These are phyloP conservation scores for Epicampocera succincta DNA, from an alignment of 2,888 invertebrate species.

Conservation along the genomic window DNA sequence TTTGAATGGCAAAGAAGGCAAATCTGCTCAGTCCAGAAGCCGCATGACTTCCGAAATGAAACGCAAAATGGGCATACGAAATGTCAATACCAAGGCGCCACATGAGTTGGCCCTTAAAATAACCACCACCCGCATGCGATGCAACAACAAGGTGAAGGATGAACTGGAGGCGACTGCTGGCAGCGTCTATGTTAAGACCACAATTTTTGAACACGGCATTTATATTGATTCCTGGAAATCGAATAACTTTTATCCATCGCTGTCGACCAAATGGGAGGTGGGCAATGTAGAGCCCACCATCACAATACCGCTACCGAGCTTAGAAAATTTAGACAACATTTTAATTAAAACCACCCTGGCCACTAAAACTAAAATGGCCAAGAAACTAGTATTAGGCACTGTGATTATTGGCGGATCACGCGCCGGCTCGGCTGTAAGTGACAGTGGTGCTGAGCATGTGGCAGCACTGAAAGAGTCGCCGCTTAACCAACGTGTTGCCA, in stretches of 20 bases:
- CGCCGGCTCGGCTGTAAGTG: constrained; percentile 61
- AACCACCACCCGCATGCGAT: constrained; percentile 80
- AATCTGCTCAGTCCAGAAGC: constrained; percentile 61
- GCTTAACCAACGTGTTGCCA: constrained; percentile 76
- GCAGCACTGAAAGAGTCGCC: constrained; percentile 73
- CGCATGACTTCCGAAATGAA: constrained; percentile 78
- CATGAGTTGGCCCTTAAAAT: constrained; percentile 75
- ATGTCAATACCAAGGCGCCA: constrained; percentile 70
- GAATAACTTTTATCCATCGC: constrained; percentile 87
- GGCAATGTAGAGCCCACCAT: constrained; percentile 76
- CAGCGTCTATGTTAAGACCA: constrained; percentile 89
- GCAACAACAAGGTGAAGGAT: constrained; percentile 81
- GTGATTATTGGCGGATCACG: constrained; percentile 74
- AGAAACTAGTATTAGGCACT: constrained; percentile 80
- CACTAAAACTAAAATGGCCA: constrained; percentile 80
- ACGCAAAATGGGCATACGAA: constrained; percentile 78
- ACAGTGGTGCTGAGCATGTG: constrained; percentile 78
- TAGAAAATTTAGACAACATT: constrained; percentile 77
- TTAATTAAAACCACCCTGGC: constrained; percentile 79
- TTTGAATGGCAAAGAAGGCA: constrained; percentile 36
- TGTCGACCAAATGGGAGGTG: constrained; percentile 88
- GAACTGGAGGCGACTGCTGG: constrained; percentile 80
- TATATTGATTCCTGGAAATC: constrained; percentile 87
- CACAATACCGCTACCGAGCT: constrained; percentile 75
- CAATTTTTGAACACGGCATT: constrained; percentile 86